A percentile compares a stretch with the other conserved stretches of the same genome.
These are phyloP conservation scores for Sorex araneus DNA, from an alignment of 2,113 vertebrate species.

Conservation along the genomic window DNA sequence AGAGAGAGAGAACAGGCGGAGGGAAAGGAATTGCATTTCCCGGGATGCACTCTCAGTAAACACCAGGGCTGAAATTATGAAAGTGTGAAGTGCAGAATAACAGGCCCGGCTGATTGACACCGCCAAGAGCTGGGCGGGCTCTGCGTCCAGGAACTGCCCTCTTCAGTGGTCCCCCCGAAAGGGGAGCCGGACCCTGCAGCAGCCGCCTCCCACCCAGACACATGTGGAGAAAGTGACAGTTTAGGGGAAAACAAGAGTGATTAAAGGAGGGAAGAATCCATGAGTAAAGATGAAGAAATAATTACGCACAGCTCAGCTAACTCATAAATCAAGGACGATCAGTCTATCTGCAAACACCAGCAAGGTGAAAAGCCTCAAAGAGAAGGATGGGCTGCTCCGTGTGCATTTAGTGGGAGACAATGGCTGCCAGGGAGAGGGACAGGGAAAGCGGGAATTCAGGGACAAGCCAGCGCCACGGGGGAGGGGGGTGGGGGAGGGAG, in stretches of 20 bases:
- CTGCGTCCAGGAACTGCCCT: slow-evolving; percentile 23
- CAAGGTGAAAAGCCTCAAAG: slow-evolving; percentile 59
- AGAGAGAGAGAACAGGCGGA: background rate
- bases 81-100: slow-evolving; percentile 32
- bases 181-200: slow-evolving; percentile 11
- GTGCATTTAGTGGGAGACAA: slow-evolving; percentile 57
- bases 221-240: slow-evolving; percentile 71
- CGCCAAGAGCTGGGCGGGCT: background rate
- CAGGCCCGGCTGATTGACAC: slow-evolving; percentile 19
- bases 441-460: slow-evolving; percentile 33
- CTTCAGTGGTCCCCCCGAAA: slow-evolving; percentile 1
- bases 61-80: slow-evolving; percentile 33
- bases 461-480: background rate
- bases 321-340: slow-evolving; percentile 77
- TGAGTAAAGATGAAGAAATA: slow-evolving; percentile 80
- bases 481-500: slow-evolving; percentile 23
- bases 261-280: slow-evolving; percentile 69
- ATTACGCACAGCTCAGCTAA: slow-evolving; percentile 69
- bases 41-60: slow-evolving; percentile 29
- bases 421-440: slow-evolving; percentile 39
- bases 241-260: slow-evolving; percentile 75
- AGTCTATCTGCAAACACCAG: slow-evolving; percentile 66
- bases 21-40: background rate
- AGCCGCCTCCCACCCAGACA: slow-evolving; percentile 52
- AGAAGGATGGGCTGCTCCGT: slow-evolving; percentile 53